These are phyloP conservation scores for Phenganax marumi DNA, from an alignment of 92 coral and sea anemone genomes.

Conservation along the genomic window DNA sequence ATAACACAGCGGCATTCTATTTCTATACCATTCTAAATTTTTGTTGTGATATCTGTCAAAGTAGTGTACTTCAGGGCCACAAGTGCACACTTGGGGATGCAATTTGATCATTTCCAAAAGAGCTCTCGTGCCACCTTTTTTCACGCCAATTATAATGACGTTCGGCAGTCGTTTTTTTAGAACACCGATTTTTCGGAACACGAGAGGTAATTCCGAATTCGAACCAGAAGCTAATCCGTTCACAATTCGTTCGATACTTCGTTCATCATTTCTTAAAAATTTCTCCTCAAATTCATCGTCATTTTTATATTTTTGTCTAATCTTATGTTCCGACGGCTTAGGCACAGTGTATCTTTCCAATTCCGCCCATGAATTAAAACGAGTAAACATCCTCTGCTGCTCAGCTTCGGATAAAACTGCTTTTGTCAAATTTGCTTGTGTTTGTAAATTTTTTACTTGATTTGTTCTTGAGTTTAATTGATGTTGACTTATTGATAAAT, in stretches of 20 bases:
- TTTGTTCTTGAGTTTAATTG: constrained; percentile 19
- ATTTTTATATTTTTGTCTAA: not conserved
- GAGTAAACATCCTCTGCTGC: not conserved
- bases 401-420: not conserved
- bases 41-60: constrained; percentile 62
- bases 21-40: constrained; percentile 71
- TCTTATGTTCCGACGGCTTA: constrained; percentile 9
- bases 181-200: constrained; percentile 7
- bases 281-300: constrained; percentile 15
- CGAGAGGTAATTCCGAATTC: not conserved
- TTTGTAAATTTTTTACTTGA: not conserved
- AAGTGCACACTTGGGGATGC: constrained; percentile 55
- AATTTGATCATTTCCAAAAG: constrained; percentile 55
- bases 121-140: constrained; percentile 65
- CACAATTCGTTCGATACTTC: constrained; percentile 21
- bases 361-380: not conserved
- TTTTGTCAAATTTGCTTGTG: not conserved
- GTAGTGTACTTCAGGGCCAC: constrained; percentile 63
- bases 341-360: constrained; percentile 12
- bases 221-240: not conserved
- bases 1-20: constrained; percentile 60
- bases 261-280: constrained; percentile 33
- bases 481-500: constrained; percentile 37
- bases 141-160: constrained; percentile 58
- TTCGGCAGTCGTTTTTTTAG: constrained; percentile 51